Percentiles rank a stretch among this genome's conserved stretches.
Conservation (phyloP, 2,888 invertebrate species). For the Notocelia uddmanniana region DNA sequence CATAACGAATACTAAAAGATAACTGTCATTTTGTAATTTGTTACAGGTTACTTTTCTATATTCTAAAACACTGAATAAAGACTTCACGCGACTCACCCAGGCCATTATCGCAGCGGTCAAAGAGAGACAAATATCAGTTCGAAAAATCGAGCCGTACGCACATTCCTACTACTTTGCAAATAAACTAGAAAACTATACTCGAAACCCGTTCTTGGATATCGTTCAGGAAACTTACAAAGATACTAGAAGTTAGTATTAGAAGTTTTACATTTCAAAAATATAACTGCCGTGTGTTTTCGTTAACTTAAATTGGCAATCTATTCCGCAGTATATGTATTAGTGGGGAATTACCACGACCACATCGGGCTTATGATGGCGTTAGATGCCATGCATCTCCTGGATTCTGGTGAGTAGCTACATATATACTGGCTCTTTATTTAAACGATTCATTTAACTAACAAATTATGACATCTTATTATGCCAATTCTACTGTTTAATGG, state of each 20-base stretch:
- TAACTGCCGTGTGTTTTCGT: not conserved
- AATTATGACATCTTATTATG: no score
- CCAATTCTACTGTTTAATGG: no score
- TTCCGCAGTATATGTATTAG: slow-evolving; percentile 94
- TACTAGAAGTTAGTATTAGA: slow-evolving; percentile 91
- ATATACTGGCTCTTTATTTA: not conserved
- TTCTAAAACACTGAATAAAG: slow-evolving; percentile 90
- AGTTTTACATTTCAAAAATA: slow-evolving; percentile 5
- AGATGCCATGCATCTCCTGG: slow-evolving; percentile 92
- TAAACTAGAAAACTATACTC: slow-evolving; percentile 89
- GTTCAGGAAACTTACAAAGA: slow-evolving; percentile 93
- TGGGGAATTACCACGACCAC: slow-evolving; percentile 96
- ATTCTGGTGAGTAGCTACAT: slow-evolving; percentile 86
- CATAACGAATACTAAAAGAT: no score
- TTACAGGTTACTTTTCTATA: slow-evolving; percentile 93
- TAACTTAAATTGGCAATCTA: slow-evolving; percentile 27
- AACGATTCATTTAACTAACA: not conserved
- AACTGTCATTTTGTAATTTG: slow-evolving; percentile 10
- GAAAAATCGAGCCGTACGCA: slow-evolving; percentile 79
- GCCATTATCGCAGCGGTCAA: slow-evolving; percentile 91
- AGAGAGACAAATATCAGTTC: slow-evolving; percentile 89
- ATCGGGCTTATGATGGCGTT: slow-evolving; percentile 95
- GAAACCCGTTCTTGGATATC: slow-evolving; percentile 94
- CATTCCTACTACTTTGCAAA: slow-evolving; percentile 88
- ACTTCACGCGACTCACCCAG: slow-evolving; percentile 91